These are phyloP conservation scores for Cantharis rufa DNA, from an alignment of 2,888 invertebrate genomes.

Conservation along the genomic window DNA sequence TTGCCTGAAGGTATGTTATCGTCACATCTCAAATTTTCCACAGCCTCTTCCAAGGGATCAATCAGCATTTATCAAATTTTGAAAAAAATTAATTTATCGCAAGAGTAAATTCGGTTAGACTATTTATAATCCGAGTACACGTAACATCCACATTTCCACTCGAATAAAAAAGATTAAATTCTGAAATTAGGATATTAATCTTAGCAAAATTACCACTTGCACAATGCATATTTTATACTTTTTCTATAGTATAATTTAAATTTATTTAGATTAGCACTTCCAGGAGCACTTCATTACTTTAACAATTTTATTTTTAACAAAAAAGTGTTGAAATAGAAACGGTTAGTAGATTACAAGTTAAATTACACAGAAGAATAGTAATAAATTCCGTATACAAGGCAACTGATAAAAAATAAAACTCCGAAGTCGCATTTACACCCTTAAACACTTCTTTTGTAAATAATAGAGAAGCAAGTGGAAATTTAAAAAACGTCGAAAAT, in stretches of 20 bases:
- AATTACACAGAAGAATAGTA: background rate
- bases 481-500: background rate
- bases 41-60: background rate
- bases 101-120: background rate
- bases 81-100: background rate
- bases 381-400: background rate
- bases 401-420: background rate
- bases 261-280: background rate
- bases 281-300: background rate
- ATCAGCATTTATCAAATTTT: background rate
- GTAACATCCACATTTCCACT: background rate
- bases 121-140: background rate
- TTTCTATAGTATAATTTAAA: background rate
- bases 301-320: background rate
- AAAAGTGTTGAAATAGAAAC: background rate
- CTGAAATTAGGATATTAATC: background rate
- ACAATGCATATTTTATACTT: background rate
- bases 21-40: background rate
- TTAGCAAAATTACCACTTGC: background rate
- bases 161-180: background rate
- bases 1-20: background rate
- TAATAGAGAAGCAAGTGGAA: background rate
- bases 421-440: background rate
- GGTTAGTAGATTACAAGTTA: background rate
- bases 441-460: background rate